Evolutionary conservation across 2,888 invertebrate species (phyloP).

Genomic region (Acanthopleura granulata): DNA sequence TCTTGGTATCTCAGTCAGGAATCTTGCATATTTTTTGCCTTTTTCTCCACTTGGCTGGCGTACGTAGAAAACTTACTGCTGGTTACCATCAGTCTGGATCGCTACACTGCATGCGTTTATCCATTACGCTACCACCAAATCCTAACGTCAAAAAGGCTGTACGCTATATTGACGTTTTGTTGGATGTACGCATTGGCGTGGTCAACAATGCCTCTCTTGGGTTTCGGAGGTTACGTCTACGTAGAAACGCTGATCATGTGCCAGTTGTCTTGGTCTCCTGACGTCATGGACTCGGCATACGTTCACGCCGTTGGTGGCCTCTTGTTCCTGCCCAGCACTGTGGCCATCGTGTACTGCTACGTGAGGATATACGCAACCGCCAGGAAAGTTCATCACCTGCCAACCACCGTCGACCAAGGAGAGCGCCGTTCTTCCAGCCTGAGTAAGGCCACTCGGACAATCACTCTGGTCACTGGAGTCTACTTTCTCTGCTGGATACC

Average conservation of each 20-base stretch:
- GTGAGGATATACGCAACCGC: not conserved
- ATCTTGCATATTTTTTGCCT: not conserved
- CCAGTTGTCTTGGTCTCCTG: not conserved
- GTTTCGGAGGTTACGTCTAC: slow-evolving; percentile 1
- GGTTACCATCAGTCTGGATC: not conserved
- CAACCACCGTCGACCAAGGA: not conserved
- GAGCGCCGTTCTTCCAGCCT: not conserved
- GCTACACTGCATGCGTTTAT: not conserved
- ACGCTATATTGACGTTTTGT: not conserved
- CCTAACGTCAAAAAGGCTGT: not conserved
- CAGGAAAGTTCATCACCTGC: not conserved
- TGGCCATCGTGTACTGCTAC: not conserved
- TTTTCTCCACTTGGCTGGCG: not conserved
- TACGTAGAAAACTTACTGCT: not conserved
- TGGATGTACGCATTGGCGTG: not conserved
- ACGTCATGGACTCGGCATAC: not conserved
- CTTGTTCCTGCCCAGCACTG: not conserved
- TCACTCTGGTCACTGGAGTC: not conserved
- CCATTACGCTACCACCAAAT: slow-evolving; percentile 9
- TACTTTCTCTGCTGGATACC: slow-evolving; percentile 12
- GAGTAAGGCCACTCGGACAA: not conserved
- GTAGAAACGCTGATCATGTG: not conserved
- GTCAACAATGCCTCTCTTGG: not conserved
- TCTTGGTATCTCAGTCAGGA: not conserved
- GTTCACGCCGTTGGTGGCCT: not conserved